These are phyloP conservation scores for Sebastes iracundus DNA, from an alignment of 2,797 vertebrate genomes.

Conservation along the genomic window DNA sequence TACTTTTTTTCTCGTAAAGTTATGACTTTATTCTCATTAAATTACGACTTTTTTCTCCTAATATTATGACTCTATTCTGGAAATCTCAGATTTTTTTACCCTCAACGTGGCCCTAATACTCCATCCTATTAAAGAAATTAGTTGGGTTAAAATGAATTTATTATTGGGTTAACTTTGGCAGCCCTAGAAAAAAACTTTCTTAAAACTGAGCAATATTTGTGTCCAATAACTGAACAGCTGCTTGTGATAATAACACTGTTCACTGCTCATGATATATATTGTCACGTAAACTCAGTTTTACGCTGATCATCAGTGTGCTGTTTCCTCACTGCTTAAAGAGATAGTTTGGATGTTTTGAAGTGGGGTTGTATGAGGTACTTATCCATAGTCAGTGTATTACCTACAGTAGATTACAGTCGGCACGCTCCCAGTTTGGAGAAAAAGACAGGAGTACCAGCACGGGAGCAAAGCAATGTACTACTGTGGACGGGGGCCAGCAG, in stretches of 20 bases:
- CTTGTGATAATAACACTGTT: not conserved
- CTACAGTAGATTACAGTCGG: not conserved
- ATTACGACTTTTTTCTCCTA: no score
- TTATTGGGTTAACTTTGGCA: no score
- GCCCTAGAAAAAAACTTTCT: no score
- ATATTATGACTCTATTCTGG: no score
- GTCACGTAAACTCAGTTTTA: not conserved
- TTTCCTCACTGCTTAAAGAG: slow-evolving; percentile 7
- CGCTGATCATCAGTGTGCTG: not conserved
- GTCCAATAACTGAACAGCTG: not conserved
- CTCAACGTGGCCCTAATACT: no score
- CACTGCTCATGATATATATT: not conserved
- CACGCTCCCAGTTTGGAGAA: not conserved
- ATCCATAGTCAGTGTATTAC: not conserved
- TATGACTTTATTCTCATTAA: no score
- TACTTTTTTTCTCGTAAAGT: no score
- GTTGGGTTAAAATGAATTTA: no score
- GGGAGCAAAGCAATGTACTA: not conserved
- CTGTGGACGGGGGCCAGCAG: not conserved
- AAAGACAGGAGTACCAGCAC: not conserved
- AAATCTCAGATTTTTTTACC: no score
- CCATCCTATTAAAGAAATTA: no score
- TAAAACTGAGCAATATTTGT: not conserved
- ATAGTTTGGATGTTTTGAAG: not conserved
- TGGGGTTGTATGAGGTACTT: not conserved